Evolutionary conservation across 2,113 vertebrate species (phyloP), one percentile per base, ranked within the genome.

Genomic region (Etheostoma cragini): DNA sequence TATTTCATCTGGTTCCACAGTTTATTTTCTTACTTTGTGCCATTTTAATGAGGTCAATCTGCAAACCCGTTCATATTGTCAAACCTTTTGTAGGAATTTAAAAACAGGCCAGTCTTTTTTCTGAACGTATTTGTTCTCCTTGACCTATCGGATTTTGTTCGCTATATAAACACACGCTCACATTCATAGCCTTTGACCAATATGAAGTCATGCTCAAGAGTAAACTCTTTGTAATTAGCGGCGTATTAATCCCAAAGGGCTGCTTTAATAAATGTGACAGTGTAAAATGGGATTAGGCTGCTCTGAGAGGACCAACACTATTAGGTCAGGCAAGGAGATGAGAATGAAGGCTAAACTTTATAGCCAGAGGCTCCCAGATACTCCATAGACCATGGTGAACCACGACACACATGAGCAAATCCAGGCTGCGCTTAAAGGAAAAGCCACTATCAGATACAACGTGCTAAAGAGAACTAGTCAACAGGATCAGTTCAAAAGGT

Each of bases 81-180:
- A 83, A 78, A 81, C 50, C 53, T 72, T 42, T 84, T 26, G 61
- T 35, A 26, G 24, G 56, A 78, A 82, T 83, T 72, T 87, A 77
- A 84, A 76, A 84, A 76, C 46, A 0, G 50, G 17, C 54, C 64
- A 22, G 81, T 26, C 26, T 26, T 26, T 26, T 26, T 26, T 57
- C 47, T 82, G 72, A 90, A 76, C 45, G 19, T 14, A 81, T 91
- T 92, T 88, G 70, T 92, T 91, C 86, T 88, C 79, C 85, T 90
- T 91, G 88, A 89, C 91, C 77, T 82, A 75, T 85, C 58, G 74
- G n/a, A 82, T 81, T 82, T 66, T 57, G 26, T 76, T 81, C 8
- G 6, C 63, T 81, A 72, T 11, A 71, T 10, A 65, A 67, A 65
- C 82, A 47, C 85, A 75, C 42, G 30, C 84, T 68, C 75, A 33